Evolutionary conservation across 2,888 invertebrate genomes (phyloP), one percentile per base, ranked within the genome.

Genomic region (Nemotelus nigrinus): DNA sequence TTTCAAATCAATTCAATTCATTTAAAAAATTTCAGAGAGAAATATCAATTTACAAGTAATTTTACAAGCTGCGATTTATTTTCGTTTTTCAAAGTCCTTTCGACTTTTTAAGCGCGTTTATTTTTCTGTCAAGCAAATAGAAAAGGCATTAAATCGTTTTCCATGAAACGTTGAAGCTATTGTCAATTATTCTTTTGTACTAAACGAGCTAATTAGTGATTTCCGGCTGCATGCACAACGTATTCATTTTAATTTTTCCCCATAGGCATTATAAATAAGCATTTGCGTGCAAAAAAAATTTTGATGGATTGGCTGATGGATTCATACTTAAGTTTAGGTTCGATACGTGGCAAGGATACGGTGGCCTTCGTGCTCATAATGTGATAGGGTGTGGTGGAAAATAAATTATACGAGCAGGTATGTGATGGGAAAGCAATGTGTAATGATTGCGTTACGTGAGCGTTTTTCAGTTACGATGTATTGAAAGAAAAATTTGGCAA

Each of bases 221-320:
- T 60, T 74, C 25, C 63, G 76, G 76, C 67, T 78, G 78, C 81
- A 81, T 81, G 81, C 82, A 80, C 79, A 79, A 81, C 80, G 82
- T 82, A 82, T 82, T 82, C 82, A 82, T 82, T 82, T 82, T 82
- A 82, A 82, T 82, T 82, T 81, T 53, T 75, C 64, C 67, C 77
- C 77, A 57, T 78, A 67, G 41, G 39, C 25, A 25, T 25, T 58
- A 53, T 63, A 60, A 43, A 50, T 8, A 76, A 64, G 64, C 53
- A 47, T 63, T 50, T 76, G 76, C 65, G 76, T 65, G 65, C 76
- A 76, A 7, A 58, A 10, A 45, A 25, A 25, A 1, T 50, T 50
- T 5, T 50, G 50, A 8, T 8, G 8, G 8, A 50, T 8, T 5
- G 1, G 50, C 50, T 50, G 50, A 8, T 50, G 8, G 8, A 50